Percentiles rank a stretch among this genome's conserved stretches.
Conservation (phyloP, 2,888 invertebrate genomes). For the Neuroscelio doddi region DNA sequence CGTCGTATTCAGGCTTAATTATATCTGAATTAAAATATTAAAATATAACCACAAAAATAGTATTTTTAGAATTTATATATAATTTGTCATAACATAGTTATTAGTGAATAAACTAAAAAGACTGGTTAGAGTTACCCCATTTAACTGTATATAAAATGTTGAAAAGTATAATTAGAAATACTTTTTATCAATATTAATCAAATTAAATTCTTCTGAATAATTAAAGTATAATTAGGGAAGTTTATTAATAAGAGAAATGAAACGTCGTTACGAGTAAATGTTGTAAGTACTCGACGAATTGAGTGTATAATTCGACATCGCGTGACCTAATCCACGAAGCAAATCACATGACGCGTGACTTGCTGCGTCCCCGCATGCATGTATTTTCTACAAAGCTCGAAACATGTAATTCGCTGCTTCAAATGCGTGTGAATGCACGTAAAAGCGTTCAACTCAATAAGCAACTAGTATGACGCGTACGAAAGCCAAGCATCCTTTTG, state of each 20-base stretch:
- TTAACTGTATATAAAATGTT: too few relatives aligned
- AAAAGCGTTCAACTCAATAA: slow-evolving; percentile 30
- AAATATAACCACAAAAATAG: too few relatives aligned
- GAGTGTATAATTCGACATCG: slow-evolving; percentile 38
- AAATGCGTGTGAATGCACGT: slow-evolving; percentile 39
- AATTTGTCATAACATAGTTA: too few relatives aligned
- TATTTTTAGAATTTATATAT: too few relatives aligned
- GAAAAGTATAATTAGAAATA: background rate
- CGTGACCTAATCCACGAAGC: slow-evolving; percentile 43
- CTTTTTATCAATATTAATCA: too few relatives aligned
- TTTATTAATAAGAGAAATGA: background rate
- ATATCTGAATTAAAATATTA: too few relatives aligned
- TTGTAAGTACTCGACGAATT: slow-evolving; percentile 24
- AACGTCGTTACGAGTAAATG: slow-evolving; percentile 2
- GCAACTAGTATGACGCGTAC: slow-evolving; percentile 30
- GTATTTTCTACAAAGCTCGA: slow-evolving; percentile 35
- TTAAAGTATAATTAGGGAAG: background rate
- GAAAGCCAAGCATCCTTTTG: slow-evolving; percentile 29
- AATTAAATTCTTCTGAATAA: too few relatives aligned
- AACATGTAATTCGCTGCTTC: slow-evolving; percentile 40
- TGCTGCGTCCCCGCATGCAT: slow-evolving; percentile 36
- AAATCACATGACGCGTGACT: slow-evolving; percentile 43
- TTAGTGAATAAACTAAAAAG: too few relatives aligned
- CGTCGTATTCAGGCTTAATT: too few relatives aligned
- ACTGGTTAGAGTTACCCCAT: too few relatives aligned